phyloP scores from a whole-genome alignment of 2,888 invertebrate species.

The Carterocephalus palaemon region DNA sequence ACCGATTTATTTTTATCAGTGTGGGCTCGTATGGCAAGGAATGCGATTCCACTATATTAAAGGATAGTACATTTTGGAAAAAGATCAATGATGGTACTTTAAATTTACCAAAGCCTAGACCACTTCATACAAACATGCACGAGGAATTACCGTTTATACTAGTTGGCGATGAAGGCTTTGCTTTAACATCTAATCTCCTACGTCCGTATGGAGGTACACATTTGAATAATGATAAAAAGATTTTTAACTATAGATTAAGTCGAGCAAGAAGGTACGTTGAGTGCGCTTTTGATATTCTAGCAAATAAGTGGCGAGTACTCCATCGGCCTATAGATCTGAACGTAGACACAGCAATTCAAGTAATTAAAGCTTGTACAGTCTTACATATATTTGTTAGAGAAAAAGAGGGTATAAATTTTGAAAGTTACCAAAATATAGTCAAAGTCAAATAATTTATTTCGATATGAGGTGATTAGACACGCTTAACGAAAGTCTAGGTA shows the following conservation, averaged over 20 bases:
- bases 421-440: too few relatives aligned
- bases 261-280: slow-evolving; percentile 41
- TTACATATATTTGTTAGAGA: slow-evolving; percentile 36
- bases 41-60: slow-evolving; percentile 33
- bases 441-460: too few relatives aligned
- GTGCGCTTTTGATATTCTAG: slow-evolving; percentile 42
- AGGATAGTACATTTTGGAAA: slow-evolving; percentile 33
- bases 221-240: slow-evolving; percentile 34
- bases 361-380: slow-evolving; percentile 34
- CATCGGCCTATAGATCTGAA: slow-evolving; percentile 35
- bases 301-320: slow-evolving; percentile 37
- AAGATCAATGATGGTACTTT: slow-evolving; percentile 32
- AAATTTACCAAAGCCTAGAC: slow-evolving; percentile 31
- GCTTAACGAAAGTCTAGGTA: too few relatives aligned
- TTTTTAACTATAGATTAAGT: slow-evolving; percentile 43
- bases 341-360: slow-evolving; percentile 31
- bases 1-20: slow-evolving; percentile 31
- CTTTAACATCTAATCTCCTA: slow-evolving; percentile 32
- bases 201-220: slow-evolving; percentile 39
- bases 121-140: slow-evolving; percentile 30
- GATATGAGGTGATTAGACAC: too few relatives aligned
- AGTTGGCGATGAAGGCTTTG: slow-evolving; percentile 31
- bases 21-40: slow-evolving; percentile 32
- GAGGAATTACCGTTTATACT: slow-evolving; percentile 30
- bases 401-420: too few relatives aligned